A percentile compares a stretch with the other conserved stretches of the same genome.
Conservation (phyloP, 2,113 vertebrate species). For the Hippolais icterina region DNA sequence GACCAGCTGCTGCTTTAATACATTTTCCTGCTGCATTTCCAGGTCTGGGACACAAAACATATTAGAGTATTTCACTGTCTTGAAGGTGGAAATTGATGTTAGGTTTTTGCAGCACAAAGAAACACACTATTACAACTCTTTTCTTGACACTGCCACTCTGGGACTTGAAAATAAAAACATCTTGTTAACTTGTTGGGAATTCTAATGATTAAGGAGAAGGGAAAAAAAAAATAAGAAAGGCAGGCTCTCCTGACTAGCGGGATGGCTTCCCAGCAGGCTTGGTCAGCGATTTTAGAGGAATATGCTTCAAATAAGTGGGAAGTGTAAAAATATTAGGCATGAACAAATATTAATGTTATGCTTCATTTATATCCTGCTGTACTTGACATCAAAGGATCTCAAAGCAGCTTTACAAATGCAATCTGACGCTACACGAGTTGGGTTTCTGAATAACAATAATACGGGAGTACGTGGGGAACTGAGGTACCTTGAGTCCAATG, state of each 20-base stretch:
- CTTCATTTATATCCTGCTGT: constrained; percentile 8
- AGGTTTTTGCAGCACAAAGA: neutral
- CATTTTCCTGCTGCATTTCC: neutral
- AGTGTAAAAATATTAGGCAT: constrained; percentile 15
- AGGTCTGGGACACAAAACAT: neutral
- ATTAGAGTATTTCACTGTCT: neutral
- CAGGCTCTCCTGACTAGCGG: neutral
- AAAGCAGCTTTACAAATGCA: constrained; percentile 43
- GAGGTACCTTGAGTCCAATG: neutral
- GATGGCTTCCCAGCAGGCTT: neutral
- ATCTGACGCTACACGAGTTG: neutral
- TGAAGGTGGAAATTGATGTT: neutral
- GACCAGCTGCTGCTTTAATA: neutral
- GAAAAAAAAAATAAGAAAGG: neutral
- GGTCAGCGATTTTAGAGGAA: neutral
- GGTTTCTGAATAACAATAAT: neutral
- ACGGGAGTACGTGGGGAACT: neutral
- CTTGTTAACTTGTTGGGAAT: constrained; percentile 19
- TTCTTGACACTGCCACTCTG: neutral
- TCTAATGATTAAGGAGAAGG: neutral
- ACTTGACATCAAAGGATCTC: constrained; percentile 38
- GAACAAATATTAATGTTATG: constrained; percentile 15
- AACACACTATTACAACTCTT: neutral
- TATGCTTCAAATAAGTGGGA: neutral
- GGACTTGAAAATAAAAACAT: constrained; percentile 2